Evolutionary conservation across 2,888 invertebrate genomes (phyloP).

Genomic region (Kuschelorhynchus macadamiae): DNA sequence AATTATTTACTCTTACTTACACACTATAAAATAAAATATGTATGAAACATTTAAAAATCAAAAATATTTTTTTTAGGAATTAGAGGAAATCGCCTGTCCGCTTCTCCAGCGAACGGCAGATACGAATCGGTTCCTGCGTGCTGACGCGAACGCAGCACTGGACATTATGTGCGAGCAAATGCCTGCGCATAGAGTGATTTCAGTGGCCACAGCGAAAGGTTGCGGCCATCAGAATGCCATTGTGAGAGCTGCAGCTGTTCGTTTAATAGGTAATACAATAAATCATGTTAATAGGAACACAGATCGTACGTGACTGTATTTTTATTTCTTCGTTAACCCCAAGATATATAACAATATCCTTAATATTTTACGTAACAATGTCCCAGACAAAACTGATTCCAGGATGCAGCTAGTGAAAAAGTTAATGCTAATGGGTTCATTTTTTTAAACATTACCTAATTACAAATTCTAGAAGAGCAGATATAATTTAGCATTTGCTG

Average conservation of each 20-base stretch:
- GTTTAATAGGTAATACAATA: constrained; percentile 73
- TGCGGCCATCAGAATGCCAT: constrained; percentile 88
- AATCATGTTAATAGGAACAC: no score
- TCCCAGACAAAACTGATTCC: no score
- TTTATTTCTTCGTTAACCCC: no score
- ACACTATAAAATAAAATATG: no score
- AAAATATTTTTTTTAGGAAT: constrained; percentile 72
- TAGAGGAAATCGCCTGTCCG: constrained; percentile 87
- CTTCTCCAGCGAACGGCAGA: constrained; percentile 92
- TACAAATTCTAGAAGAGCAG: no score
- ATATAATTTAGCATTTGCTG: no score
- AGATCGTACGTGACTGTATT: no score
- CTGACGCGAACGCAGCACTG: constrained; percentile 88
- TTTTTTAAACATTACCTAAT: no score
- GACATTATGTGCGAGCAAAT: constrained; percentile 86
- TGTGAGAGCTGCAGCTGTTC: constrained; percentile 87
- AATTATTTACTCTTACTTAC: no score
- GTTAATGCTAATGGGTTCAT: neutral
- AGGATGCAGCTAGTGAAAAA: neutral
- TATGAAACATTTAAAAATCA: no score
- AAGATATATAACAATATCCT: no score
- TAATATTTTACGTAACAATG: no score
- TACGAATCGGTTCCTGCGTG: constrained; percentile 92
- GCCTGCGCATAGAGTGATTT: constrained; percentile 77
- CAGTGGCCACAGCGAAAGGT: constrained; percentile 79